These are phyloP conservation scores for Drosophila algonquin DNA, from an alignment of 2,888 invertebrate species.

Conservation along the genomic window DNA sequence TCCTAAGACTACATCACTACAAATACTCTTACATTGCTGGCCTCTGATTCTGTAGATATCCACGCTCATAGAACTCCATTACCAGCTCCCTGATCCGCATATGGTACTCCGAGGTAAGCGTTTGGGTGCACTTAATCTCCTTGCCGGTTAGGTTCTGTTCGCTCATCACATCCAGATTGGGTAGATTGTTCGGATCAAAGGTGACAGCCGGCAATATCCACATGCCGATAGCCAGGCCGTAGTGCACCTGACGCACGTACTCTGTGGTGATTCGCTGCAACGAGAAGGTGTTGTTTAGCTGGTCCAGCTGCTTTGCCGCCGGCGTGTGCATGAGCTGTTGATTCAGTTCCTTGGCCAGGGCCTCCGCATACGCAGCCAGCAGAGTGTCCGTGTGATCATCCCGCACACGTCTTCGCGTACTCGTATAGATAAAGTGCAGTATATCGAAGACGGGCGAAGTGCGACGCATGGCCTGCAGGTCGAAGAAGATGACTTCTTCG, in stretches of 20 bases:
- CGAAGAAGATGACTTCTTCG: constrained; percentile 80
- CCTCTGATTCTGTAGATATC: constrained; percentile 65
- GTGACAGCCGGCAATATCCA: constrained; percentile 83
- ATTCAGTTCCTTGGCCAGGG: constrained; percentile 69
- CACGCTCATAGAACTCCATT: constrained; percentile 81
- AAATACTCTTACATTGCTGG: constrained; percentile 29
- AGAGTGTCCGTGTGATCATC: constrained; percentile 74
- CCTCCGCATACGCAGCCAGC: constrained; percentile 75
- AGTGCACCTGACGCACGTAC: constrained; percentile 77
- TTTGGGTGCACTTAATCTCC: constrained; percentile 80
- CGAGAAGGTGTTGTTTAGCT: constrained; percentile 70
- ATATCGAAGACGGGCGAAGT: constrained; percentile 82
- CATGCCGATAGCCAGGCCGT: constrained; percentile 81
- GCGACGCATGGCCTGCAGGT: constrained; percentile 82
- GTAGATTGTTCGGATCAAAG: constrained; percentile 82
- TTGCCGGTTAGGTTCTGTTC: constrained; percentile 72
- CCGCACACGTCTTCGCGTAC: constrained; percentile 80
- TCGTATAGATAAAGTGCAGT: constrained; percentile 83
- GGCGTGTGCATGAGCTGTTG: constrained; percentile 61
- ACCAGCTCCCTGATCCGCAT: constrained; percentile 80
- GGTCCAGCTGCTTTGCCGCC: constrained; percentile 48
- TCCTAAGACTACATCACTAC: constrained; percentile 32
- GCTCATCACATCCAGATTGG: constrained; percentile 81
- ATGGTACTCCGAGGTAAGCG: constrained; percentile 82
- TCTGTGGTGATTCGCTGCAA: constrained; percentile 77